Conservation (phyloP, 2,888 invertebrate species). For the Lithophane leautieri region DNA sequence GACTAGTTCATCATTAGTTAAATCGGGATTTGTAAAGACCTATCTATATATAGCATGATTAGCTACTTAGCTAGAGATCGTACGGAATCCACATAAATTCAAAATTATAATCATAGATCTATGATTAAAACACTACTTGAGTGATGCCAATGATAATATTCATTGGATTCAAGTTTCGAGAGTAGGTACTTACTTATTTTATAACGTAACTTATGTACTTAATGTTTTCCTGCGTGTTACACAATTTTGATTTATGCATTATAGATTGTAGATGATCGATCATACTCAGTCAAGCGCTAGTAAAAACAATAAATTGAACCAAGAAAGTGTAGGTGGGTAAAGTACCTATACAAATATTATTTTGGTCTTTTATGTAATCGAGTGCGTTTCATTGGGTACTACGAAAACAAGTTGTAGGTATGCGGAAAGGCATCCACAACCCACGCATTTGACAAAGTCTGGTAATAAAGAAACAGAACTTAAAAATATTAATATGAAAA, state of each 20-base stretch:
- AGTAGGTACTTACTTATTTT: slow-evolving; percentile 28
- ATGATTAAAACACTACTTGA: neutral
- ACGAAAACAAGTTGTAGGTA: neutral
- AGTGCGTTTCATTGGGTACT: too few relatives aligned
- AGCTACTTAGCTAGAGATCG: neutral
- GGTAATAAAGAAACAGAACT: too few relatives aligned
- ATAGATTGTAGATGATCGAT: slow-evolving; percentile 19
- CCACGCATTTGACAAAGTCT: too few relatives aligned
- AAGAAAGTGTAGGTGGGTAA: neutral
- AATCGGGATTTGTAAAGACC: neutral
- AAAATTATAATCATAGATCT: too few relatives aligned
- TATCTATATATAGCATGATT: neutral
- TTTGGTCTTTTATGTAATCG: neutral
- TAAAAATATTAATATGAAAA: too few relatives aligned
- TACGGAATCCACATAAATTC: neutral
- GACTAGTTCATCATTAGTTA: neutral
- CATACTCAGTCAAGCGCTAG: slow-evolving; percentile 1
- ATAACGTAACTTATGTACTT: slow-evolving; percentile 17
- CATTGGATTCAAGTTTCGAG: slow-evolving; percentile 24
- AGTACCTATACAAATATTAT: neutral
- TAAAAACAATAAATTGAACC: slow-evolving; percentile 6
- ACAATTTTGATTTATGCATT: slow-evolving; percentile 30
- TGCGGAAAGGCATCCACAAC: too few relatives aligned
- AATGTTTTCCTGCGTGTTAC: slow-evolving; percentile 31
- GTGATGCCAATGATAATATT: slow-evolving; percentile 21